These are phyloP conservation scores for Cladopsammia gracilis DNA, from an alignment of 64 coral and sea anemone genomes.

Conservation along the genomic window DNA sequence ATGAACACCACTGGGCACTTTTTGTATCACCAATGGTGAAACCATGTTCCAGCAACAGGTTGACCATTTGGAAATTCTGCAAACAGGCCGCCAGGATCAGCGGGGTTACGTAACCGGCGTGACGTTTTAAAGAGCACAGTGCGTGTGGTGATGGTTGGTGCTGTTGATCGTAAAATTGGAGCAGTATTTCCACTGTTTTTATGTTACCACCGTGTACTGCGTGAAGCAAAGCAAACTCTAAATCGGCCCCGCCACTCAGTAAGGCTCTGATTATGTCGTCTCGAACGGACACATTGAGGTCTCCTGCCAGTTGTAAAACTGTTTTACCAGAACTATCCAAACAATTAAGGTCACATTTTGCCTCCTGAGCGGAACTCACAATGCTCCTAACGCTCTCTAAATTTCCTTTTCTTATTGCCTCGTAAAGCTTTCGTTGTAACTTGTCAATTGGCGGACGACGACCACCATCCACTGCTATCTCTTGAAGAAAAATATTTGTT, in stretches of 20 bases:
- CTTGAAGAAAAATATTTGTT: constrained; percentile 4
- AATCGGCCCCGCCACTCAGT: constrained; percentile 4
- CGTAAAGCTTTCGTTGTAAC: background rate
- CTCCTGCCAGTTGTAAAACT: background rate
- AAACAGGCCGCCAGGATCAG: constrained; percentile 25
- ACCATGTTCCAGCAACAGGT: background rate
- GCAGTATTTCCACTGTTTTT: background rate
- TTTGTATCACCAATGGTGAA: background rate
- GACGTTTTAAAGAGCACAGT: background rate
- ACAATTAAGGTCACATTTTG: background rate
- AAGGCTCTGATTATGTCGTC: background rate
- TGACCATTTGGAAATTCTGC: constrained; percentile 40
- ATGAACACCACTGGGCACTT: background rate
- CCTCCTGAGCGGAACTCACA: background rate
- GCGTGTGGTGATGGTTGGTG: background rate
- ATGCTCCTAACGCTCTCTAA: background rate
- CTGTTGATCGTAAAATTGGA: background rate
- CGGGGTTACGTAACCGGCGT: background rate
- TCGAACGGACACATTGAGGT: background rate
- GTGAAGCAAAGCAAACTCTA: constrained; percentile 27
- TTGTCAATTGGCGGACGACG: background rate
- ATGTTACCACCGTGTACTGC: background rate
- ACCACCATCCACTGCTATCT: background rate
- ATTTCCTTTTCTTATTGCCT: background rate
- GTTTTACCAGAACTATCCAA: constrained; percentile 11